Conservation (phyloP, 1,140 invertebrate genomes). For the Drosophila miranda region DNA sequence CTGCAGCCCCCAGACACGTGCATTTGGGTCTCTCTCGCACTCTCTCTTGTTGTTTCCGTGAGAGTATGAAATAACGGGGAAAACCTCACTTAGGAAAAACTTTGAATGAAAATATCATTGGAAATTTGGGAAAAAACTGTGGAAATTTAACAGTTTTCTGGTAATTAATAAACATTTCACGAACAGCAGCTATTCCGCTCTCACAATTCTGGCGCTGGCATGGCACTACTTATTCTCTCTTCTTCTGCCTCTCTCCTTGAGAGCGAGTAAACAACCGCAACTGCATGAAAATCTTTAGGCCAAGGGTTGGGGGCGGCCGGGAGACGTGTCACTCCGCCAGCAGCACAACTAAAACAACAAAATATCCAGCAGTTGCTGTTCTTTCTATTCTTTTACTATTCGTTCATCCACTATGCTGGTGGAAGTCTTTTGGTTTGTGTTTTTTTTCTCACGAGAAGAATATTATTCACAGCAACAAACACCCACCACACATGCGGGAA, state of each 20-base stretch:
- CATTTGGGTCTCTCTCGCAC: conserved; percentile 33
- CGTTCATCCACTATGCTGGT: too few relatives aligned
- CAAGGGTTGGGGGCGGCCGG: conserved; percentile 37
- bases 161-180: conserved; percentile 47
- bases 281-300: conserved; percentile 45
- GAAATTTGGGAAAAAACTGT: conserved; percentile 9
- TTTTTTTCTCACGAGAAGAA: too few relatives aligned
- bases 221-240: too few relatives aligned
- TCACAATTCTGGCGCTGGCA: neutral
- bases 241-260: conserved; percentile 3
- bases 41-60: conserved; percentile 28
- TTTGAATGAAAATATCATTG: conserved; percentile 53
- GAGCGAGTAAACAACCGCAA: conserved; percentile 65
- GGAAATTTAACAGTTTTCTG: conserved; percentile 31
- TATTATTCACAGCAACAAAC: conserved; percentile 15
- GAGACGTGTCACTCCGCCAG: conserved; percentile 43
- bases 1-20: conserved; percentile 55
- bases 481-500: conserved; percentile 1
- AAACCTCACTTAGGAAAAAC: conserved; percentile 42
- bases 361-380: conserved; percentile 49
- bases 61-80: conserved; percentile 7
- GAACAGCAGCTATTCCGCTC: conserved; percentile 24
- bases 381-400: neutral
- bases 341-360: conserved; percentile 36
- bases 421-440: too few relatives aligned